Evolutionary conservation across 2,113 vertebrate genomes (phyloP).

Genomic region (Isurus oxyrinchus): DNA sequence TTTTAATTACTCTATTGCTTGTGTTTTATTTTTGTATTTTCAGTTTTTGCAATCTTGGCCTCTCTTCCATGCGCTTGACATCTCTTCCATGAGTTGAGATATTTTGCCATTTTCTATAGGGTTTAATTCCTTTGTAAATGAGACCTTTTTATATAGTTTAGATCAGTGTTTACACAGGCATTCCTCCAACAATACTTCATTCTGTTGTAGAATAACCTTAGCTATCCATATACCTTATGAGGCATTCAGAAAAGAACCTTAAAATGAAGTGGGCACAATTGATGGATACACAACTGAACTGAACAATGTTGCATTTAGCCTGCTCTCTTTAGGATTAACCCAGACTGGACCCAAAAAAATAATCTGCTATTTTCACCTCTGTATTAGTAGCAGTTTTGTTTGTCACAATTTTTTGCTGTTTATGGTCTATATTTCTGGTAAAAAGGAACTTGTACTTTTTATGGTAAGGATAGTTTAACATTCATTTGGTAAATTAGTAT

Average conservation of each 20-base stretch:
- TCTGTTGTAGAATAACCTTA: conserved; percentile 24
- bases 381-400: background rate
- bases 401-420: background rate
- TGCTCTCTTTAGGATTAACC: background rate
- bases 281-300: background rate
- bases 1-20: background rate
- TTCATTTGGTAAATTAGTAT: background rate
- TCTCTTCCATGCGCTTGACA: background rate
- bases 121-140: background rate
- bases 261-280: conserved; percentile 13
- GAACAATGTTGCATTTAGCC: conserved; percentile 13
- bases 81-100: background rate
- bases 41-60: background rate
- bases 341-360: conserved; percentile 26
- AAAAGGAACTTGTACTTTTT: background rate
- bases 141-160: conserved; percentile 9
- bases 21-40: background rate
- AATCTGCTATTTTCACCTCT: conserved; percentile 11
- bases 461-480: background rate
- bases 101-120: background rate
- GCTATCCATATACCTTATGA: conserved; percentile 12
- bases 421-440: background rate
- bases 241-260: conserved; percentile 3
- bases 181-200: conserved; percentile 7
- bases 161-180: background rate